Conservation (phyloP, 2,113 vertebrate genomes). For the Casuarius casuarius region DNA sequence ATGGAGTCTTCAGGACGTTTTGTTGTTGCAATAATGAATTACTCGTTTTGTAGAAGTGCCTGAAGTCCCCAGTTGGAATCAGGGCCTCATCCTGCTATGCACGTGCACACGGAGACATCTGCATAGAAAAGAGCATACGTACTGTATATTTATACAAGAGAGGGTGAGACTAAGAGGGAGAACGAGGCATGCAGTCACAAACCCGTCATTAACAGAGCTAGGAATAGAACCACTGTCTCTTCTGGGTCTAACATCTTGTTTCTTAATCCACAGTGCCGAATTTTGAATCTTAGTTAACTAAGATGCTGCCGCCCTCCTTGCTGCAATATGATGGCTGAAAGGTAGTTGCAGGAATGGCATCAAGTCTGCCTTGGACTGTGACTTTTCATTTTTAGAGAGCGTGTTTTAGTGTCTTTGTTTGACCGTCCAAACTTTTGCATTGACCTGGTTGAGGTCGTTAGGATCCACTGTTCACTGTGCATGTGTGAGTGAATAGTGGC, state of each 20-base stretch:
- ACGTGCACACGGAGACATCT: accelerated
- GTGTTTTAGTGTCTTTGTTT: not conserved
- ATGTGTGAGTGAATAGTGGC: accelerated
- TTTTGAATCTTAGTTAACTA: not conserved
- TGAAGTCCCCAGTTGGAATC: not conserved
- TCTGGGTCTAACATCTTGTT: not conserved
- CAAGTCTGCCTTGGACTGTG: not conserved
- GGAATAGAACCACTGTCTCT: not conserved
- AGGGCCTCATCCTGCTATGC: not conserved
- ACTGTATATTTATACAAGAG: accelerated
- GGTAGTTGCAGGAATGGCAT: not conserved
- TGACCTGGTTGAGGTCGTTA: not conserved
- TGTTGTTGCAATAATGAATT: not conserved
- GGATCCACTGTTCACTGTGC: not conserved
- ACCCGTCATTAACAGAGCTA: not conserved
- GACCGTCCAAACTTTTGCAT: not conserved
- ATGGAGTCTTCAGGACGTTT: not conserved
- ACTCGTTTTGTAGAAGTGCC: not conserved
- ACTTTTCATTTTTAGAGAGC: not conserved
- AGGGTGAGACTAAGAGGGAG: not conserved
- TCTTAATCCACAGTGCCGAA: not conserved
- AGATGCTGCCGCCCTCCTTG: not conserved
- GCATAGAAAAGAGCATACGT: not conserved
- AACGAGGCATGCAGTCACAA: not conserved
- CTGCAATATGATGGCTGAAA: not conserved